Evolutionary conservation across 2,113 vertebrate genomes (phyloP), one percentile per base, ranked within the genome.

Genomic region (Mus spicilegus): DNA sequence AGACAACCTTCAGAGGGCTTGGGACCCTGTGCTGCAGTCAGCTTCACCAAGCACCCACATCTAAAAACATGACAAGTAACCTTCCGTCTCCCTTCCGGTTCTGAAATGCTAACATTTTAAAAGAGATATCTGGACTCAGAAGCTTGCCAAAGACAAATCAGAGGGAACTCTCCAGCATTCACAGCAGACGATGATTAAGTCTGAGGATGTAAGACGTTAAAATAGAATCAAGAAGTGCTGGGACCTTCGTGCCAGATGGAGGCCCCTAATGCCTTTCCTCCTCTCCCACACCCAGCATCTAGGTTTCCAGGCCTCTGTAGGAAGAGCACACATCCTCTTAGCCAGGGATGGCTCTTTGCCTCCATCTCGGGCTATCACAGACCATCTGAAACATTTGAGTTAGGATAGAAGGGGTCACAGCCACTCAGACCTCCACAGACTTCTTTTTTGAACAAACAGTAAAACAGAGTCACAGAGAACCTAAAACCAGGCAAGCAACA

Each of bases 201-300:
- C 92, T 93, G 92, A 81, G 91, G 75, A 93, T 51, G 80, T 0
- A 54, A 90, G 90, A 67, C 49, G 46, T 89, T 87, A 65, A 49
- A 73, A 63, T 54, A n/a, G 70, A 58, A 72, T 49, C 17, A 16
- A 70, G 61, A 42, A 7, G 33, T 22, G 61, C 54, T 2, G 28
- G n/a, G 61, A 63, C 22, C 97, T 98, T 97, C 96, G 97, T 97
- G 95, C 91, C 96, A 97, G 94, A 97, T 95, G 93, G 95, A 97
- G 97, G 92, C 97, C 97, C 93, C 97, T 97, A 91, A 95, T 82
- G 77, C 96, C 96, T 97, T 93, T 93, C 56, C 12, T 28, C 96
- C 95, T 97, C 95, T 97, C 96, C 56, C 46, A 95, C 86, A 96
- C 96, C 95, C 95, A 95, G 93, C 87, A 90, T 75, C 96, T 90